A percentile compares a stretch with the other conserved stretches of the same genome.
phyloP scores from a whole-genome alignment of 2,797 vertebrate genomes.

The Sebastes cheni region DNA sequence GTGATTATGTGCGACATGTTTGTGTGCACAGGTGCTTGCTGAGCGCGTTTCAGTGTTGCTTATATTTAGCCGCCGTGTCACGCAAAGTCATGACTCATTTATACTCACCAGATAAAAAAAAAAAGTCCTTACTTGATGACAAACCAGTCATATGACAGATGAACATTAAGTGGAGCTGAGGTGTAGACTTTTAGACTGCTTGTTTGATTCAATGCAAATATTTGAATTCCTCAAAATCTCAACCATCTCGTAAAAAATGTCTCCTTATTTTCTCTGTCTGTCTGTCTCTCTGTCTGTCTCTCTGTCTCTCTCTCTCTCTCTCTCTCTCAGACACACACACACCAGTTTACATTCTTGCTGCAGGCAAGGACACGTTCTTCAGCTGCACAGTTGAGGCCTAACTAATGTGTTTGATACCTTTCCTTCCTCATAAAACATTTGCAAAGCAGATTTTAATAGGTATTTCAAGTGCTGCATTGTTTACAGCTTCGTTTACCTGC shows the following conservation, averaged over 20 bases:
- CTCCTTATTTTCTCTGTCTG: not conserved
- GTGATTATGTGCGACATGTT: conserved; percentile 25
- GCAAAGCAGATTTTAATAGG: not conserved
- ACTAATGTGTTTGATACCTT: not conserved
- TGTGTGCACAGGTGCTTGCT: conserved; percentile 18
- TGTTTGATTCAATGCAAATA: not conserved
- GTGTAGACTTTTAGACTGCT: not conserved
- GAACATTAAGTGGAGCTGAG: not conserved
- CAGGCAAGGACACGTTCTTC: not conserved
- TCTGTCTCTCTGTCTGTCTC: not conserved
- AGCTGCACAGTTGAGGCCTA: not conserved
- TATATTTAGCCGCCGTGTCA: conserved; percentile 44
- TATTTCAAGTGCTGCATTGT: not conserved
- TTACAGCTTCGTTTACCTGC: not conserved
- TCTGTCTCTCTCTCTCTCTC: no score
- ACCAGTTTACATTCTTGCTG: not conserved
- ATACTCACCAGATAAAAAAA: not conserved
- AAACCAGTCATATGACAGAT: conserved; percentile 1
- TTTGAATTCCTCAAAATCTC: not conserved
- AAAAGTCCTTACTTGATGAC: not conserved
- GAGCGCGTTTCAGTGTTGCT: not conserved
- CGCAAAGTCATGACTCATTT: conserved; percentile 31
- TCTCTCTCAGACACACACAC: not conserved
- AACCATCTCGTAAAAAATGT: not conserved
- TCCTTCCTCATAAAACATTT: not conserved